These are phyloP conservation scores for Sarcophaga caerulescens DNA, from an alignment of 2,888 invertebrate genomes.

Conservation along the genomic window DNA sequence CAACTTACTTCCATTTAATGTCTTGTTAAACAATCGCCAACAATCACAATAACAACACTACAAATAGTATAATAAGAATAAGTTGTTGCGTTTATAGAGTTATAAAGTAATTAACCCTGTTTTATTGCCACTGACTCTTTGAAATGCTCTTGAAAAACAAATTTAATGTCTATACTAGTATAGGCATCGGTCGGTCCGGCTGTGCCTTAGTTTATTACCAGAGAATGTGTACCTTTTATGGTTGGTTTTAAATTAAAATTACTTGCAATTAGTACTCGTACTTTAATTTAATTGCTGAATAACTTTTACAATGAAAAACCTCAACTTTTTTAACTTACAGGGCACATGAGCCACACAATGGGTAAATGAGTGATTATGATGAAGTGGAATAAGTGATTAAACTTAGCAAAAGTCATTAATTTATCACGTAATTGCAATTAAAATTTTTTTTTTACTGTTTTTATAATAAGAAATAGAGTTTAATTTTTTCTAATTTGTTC, in stretches of 20 bases:
- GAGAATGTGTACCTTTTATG: no score
- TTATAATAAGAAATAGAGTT: neutral
- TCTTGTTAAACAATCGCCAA: constrained; percentile 55
- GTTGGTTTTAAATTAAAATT: constrained; percentile 19
- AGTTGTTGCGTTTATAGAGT: constrained; percentile 18
- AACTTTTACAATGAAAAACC: constrained; percentile 8
- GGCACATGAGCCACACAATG: constrained; percentile 23
- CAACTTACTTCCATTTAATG: constrained; percentile 54
- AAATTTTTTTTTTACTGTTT: constrained; percentile 26
- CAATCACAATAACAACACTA: constrained; percentile 7
- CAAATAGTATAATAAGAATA: neutral
- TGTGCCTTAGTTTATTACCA: constrained; percentile 1
- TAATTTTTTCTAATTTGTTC: constrained; percentile 8
- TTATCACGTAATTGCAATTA: constrained; percentile 68
- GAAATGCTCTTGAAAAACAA: neutral
- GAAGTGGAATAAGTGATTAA: constrained; percentile 4
- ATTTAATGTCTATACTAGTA: constrained; percentile 7
- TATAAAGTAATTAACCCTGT: constrained; percentile 67
- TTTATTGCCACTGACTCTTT: constrained; percentile 48
- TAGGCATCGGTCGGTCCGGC: constrained; percentile 3
- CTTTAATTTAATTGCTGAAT: constrained; percentile 45
- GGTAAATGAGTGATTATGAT: neutral
- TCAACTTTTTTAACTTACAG: constrained; percentile 36
- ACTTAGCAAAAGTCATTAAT: constrained; percentile 63
- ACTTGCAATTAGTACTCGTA: constrained; percentile 46